These are phyloP conservation scores for Amblyopsis rosae DNA, from an alignment of 2,113 vertebrate genomes.

Conservation along the genomic window DNA sequence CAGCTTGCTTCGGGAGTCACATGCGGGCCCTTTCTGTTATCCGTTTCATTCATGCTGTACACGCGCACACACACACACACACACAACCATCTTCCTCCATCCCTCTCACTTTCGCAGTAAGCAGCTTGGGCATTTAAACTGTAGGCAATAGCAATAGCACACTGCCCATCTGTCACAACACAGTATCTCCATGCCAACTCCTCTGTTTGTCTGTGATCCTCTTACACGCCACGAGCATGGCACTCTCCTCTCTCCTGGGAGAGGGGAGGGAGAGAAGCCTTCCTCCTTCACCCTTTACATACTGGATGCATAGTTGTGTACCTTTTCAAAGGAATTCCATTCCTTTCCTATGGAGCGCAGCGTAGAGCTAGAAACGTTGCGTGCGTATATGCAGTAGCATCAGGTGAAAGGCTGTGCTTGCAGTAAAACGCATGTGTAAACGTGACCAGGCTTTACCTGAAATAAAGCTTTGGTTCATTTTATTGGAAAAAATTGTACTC, in stretches of 20 bases:
- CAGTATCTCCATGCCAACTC: constrained; percentile 65
- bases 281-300: constrained; percentile 39
- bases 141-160: constrained; percentile 61
- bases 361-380: no score
- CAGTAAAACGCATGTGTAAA: no score
- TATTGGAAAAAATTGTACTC: no score
- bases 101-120: constrained; percentile 57
- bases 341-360: no score
- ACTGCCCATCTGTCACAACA: constrained; percentile 69
- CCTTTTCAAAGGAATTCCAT: no score
- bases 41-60: not conserved
- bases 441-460: no score
- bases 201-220: constrained; percentile 68
- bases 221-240: constrained; percentile 64
- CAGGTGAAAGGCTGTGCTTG: no score
- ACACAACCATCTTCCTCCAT: constrained; percentile 1
- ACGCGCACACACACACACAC: not conserved
- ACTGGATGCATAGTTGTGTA: no score
- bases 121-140: constrained; percentile 69
- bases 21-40: no score
- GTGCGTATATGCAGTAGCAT: no score
- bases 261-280: constrained; percentile 11
- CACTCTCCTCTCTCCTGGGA: constrained; percentile 52
- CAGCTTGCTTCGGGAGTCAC: no score
- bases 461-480: no score